phyloP scores from a whole-genome alignment of 2,888 invertebrate species.

The Polydrusus tereticollis region DNA sequence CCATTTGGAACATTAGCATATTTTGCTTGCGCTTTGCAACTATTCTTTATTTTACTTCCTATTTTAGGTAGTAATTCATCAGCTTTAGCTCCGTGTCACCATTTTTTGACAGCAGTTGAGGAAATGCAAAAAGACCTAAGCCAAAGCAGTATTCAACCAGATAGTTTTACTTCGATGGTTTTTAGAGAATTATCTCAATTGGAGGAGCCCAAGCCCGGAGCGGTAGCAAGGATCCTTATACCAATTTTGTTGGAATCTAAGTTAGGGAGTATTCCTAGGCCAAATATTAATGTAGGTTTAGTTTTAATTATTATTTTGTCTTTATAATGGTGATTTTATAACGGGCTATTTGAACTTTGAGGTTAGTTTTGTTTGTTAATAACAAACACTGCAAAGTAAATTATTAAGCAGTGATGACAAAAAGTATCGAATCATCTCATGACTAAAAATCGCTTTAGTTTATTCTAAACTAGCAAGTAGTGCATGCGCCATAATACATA shows the following conservation, averaged over 20 bases:
- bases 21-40: neutral
- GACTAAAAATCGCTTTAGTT: no score
- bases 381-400: no score
- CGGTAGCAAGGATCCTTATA: slow-evolving; percentile 82
- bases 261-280: slow-evolving; percentile 76
- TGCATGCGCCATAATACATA: no score
- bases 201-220: slow-evolving; percentile 87
- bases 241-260: slow-evolving; percentile 81
- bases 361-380: no score
- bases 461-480: no score
- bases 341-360: no score
- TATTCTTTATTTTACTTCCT: neutral
- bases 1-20: no score
- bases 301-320: neutral
- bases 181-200: slow-evolving; percentile 82
- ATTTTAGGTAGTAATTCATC: slow-evolving; percentile 77
- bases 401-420: no score
- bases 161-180: slow-evolving; percentile 84
- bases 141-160: slow-evolving; percentile 74
- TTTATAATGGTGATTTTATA: neutral
- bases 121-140: slow-evolving; percentile 70
- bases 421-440: no score
- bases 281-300: slow-evolving; percentile 74
- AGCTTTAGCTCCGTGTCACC: slow-evolving; percentile 80
- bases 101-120: slow-evolving; percentile 76